Conservation (phyloP, 2,888 invertebrate species). For the Microdon myrmicae region DNA sequence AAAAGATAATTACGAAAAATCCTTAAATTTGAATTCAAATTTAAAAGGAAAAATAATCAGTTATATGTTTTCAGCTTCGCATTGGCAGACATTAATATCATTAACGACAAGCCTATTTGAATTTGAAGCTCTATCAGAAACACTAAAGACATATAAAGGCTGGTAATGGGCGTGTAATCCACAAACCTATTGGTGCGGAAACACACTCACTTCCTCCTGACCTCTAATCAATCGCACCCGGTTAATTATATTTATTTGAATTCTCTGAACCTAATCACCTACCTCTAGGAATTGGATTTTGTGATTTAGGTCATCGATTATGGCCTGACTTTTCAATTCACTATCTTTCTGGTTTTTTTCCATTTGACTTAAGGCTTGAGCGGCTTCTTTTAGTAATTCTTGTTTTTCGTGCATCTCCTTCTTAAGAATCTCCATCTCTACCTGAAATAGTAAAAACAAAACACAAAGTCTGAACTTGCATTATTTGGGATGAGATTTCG, state of each 20-base stretch:
- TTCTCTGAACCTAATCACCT: conserved; percentile 7
- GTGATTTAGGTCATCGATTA: conserved; percentile 63
- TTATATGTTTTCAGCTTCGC: neutral
- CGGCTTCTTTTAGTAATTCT: conserved; percentile 84
- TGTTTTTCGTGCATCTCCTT: conserved; percentile 85
- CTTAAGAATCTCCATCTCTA: conserved; percentile 79
- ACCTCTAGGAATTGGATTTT: conserved; percentile 63
- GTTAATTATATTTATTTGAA: too few species aligned
- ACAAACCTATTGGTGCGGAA: conserved; percentile 26
- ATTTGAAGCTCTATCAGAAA: too few species aligned
- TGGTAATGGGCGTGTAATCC: too few species aligned
- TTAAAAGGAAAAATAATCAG: conserved; percentile 1
- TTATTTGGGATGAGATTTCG: neutral
- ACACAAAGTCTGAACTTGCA: conserved; percentile 6
- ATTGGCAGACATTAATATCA: too few species aligned
- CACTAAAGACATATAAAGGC: too few species aligned
- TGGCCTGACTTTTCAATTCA: conserved; percentile 61
- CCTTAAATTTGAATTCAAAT: neutral
- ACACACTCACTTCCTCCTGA: conserved; percentile 23
- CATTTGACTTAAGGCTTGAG: conserved; percentile 81
- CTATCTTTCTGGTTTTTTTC: conserved; percentile 72
- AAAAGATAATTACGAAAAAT: conserved; percentile 4
- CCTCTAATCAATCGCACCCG: neutral
- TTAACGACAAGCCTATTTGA: too few species aligned
- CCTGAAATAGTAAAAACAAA: conserved; percentile 67